Conservation (phyloP, 2,888 invertebrate species). For the Strigamia crassipes region DNA sequence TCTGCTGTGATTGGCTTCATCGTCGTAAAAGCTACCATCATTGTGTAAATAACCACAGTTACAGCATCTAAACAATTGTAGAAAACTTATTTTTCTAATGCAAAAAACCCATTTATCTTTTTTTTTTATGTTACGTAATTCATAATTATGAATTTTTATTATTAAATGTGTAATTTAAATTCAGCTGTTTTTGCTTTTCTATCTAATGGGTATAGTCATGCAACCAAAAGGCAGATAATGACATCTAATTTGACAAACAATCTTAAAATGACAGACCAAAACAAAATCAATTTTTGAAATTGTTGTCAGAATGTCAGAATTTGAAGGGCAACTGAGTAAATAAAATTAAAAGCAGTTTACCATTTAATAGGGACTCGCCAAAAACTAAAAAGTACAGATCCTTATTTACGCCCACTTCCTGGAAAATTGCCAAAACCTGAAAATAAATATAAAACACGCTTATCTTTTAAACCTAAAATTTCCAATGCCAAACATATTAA, state of each 20-base stretch:
- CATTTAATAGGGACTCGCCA: conserved; percentile 66
- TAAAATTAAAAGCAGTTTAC: conserved; percentile 54
- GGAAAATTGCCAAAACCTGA: conserved; percentile 63
- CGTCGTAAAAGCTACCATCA: conserved; percentile 61
- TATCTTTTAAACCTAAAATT: conserved; percentile 35
- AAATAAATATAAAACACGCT: conserved; percentile 46
- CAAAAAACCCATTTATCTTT: neutral
- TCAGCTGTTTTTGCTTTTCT: neutral
- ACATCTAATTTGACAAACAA: neutral
- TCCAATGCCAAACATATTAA: too few relatives aligned
- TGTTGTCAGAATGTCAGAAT: too few relatives aligned
- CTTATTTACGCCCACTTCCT: conserved; percentile 65
- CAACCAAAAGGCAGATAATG: neutral
- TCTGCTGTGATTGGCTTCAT: conserved; percentile 53
- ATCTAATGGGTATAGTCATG: neutral
- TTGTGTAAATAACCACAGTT: conserved; percentile 64
- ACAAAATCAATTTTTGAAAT: too few relatives aligned
- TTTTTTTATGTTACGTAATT: too few relatives aligned
- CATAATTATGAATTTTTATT: too few relatives aligned
- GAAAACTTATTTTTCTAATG: neutral
- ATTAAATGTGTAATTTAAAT: neutral
- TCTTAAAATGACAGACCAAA: neutral
- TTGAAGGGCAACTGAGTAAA: neutral
- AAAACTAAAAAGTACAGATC: conserved; percentile 66
- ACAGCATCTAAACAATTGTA: conserved; percentile 61